Conservation (phyloP, 2,888 invertebrate genomes). For the Lepidochitona cinerea region DNA sequence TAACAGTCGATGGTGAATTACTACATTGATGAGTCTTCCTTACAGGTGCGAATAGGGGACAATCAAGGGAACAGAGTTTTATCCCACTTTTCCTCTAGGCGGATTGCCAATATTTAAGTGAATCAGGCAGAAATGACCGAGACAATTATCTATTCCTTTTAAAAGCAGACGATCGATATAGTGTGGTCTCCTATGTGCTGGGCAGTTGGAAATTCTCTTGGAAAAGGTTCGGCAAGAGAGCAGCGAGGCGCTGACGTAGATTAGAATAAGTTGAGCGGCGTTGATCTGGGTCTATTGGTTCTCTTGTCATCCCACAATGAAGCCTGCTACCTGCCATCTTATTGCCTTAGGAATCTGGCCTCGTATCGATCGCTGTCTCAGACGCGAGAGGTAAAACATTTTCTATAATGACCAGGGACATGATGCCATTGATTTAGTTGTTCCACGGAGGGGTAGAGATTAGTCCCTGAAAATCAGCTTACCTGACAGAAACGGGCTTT, state of each 20-base stretch:
- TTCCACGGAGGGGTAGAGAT: too few species aligned
- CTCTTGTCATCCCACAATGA: neutral
- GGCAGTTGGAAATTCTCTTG: neutral
- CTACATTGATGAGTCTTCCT: neutral
- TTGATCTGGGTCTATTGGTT: neutral
- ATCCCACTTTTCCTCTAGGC: neutral
- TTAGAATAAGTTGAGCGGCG: neutral
- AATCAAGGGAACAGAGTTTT: neutral
- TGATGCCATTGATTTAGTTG: too few species aligned
- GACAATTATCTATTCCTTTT: neutral
- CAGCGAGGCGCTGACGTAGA: neutral
- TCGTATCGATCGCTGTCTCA: too few species aligned
- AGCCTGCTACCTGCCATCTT: neutral
- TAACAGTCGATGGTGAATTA: neutral
- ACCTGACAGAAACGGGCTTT: too few species aligned
- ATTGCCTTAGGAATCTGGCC: too few species aligned
- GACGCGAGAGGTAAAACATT: too few species aligned
- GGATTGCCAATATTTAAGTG: conserved; percentile 4
- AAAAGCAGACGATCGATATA: neutral
- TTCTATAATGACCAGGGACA: too few species aligned
- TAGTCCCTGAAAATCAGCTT: too few species aligned
- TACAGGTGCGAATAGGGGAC: neutral
- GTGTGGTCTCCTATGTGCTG: neutral
- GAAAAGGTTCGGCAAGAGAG: neutral
- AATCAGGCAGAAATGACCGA: neutral